Evolutionary conservation across 1,140 invertebrate genomes (phyloP), one percentile per base, ranked within the genome.

Genomic region (Panagrolaimus sp.): DNA sequence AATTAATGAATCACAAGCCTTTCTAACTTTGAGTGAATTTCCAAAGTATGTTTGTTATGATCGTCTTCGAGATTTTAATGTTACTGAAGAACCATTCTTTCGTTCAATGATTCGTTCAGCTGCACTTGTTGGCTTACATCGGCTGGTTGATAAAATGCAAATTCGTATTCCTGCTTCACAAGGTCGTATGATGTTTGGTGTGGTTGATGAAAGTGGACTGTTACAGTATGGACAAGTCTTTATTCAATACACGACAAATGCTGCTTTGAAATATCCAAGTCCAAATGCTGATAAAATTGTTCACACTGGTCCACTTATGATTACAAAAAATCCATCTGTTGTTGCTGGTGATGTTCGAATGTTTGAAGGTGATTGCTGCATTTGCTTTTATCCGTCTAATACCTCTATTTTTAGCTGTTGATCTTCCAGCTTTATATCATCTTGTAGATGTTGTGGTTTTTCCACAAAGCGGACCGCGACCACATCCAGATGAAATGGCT

Each of bases 381-480:
- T 2, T 38, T 38, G n/a, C n/a, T 38, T 38, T 38, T 4, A 38
- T 38, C 7, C 7, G 2, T 38, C 31, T 38, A 4, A 38, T 38
- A 4, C 2, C 7, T 38, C 7, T 38, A 46, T 72, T 83, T n/a
- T 23, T 72, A 13, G 69, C 82, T 38, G 71, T 82, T 57, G 74
- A 82, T 71, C 25, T 74, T 5, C 67, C 71, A 5, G 68, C 63
- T 38, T 65, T 83, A n/a, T 65, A 70, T 64, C 78, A 82, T 66
- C 70, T 83, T 20, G 67, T 63, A 23, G 82, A 83, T 66, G 82
- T 79, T 42, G 74, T 83, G 64, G 80, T 83, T 5, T 83, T 83
- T 68, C 82, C 82, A 25, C 23, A 67, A 11, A 68, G 74, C 45
- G 82, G 82, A 9, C 13, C 65, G 42, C 64, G 79, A 61, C 80